Percentiles rank a stretch among this genome's conserved stretches.
These are phyloP conservation scores for Synanthedon andrenaeformis DNA, from an alignment of 2,888 invertebrate species.

Conservation along the genomic window DNA sequence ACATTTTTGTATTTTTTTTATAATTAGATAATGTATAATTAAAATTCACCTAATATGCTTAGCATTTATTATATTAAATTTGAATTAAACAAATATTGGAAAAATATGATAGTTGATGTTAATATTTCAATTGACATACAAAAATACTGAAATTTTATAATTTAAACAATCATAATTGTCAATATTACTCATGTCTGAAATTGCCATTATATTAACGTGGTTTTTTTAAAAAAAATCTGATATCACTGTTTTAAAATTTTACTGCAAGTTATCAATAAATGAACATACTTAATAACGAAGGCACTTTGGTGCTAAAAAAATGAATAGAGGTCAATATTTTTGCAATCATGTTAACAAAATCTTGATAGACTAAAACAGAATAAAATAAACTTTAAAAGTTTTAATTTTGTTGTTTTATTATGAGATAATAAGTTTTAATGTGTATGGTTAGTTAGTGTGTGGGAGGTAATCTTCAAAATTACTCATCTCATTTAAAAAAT, in stretches of 20 bases:
- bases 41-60: conserved; percentile 28
- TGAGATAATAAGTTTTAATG: no score
- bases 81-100: not conserved
- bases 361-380: conserved; percentile 45
- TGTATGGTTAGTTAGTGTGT: no score
- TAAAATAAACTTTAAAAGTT: conserved; percentile 36
- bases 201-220: no score
- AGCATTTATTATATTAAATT: conserved; percentile 25
- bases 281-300: no score
- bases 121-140: not conserved
- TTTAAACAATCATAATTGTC: not conserved
- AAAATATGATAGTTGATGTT: not conserved
- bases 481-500: no score
- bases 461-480: no score
- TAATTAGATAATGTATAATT: conserved; percentile 32
- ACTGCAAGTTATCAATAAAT: no score
- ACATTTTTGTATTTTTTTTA: conserved; percentile 42
- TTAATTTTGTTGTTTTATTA: conserved; percentile 1
- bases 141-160: conserved; percentile 1
- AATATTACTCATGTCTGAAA: no score
- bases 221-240: no score
- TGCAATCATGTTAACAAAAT: conserved; percentile 53
- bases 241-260: no score
- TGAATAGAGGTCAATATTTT: conserved; percentile 31
- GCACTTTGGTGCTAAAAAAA: no score